Evolutionary conservation across 2,888 invertebrate species (phyloP), one percentile per base, ranked within the genome.

Genomic region (Limnephilus marmoratus): DNA sequence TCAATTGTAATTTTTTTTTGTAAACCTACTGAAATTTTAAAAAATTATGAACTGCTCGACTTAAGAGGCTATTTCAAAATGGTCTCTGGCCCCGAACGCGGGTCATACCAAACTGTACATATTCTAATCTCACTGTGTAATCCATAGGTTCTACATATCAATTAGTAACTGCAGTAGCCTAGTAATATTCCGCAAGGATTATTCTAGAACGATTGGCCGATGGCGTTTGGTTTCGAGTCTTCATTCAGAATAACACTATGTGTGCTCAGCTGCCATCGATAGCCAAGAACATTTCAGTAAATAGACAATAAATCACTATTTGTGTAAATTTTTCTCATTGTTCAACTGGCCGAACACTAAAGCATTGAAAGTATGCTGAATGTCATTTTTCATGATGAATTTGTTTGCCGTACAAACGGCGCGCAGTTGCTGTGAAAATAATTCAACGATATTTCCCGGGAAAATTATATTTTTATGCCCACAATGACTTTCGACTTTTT

Each of bases 281-380:
- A 9, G 49, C 41, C 86, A 29, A 86, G 49, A 86, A 86, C 45
- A 86, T 86, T 83, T 86, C 45, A 86, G 49, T 45, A 86, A 86
- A 86, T 29, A 45, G 24, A 45, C 12, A 29, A 86, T 86, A 86
- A 86, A 86, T 86, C 86, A 86, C 86, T 86, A 86, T 86, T 86
- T 86, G 86, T 86, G 86, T 86, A 29, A 45, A 86, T 86, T 86
- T n/a, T 86, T 29, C 15, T n/a, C 86, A 86, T 86, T 86, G 86
- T 45, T 45, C 86, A 86, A 86, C n/a, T 45, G 86, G 49, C n/a
- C 45, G 86, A 41, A 45, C n/a, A 45, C 45, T 86, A 68, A 68
- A 68, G 68, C 7, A 9, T 13, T 86, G 85, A 85, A 86, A 86
- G n/a, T 45, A 86, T 86, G 86, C 12, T 29, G 29, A 29, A 29